phyloP scores from a whole-genome alignment of 2,113 vertebrate genomes.

The Peromyscus californicus region DNA sequence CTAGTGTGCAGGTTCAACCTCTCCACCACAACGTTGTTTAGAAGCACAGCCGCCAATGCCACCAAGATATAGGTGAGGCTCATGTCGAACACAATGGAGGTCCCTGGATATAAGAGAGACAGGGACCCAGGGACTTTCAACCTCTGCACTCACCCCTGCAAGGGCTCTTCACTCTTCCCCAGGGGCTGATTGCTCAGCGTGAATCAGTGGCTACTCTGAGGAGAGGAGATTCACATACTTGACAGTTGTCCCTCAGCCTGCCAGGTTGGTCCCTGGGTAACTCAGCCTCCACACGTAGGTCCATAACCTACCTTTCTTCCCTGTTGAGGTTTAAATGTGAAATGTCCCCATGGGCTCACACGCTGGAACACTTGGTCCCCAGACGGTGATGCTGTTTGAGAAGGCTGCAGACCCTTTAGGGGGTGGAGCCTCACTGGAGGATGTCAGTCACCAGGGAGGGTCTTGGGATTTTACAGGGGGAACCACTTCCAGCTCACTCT shows the following conservation, averaged over 20 bases:
- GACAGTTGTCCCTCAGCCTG: background rate
- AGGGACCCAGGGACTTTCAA: rapidly evolving
- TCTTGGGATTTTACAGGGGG: too few species aligned
- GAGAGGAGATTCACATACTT: background rate
- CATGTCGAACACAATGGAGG: constrained; percentile 98
- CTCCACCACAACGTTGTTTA: constrained; percentile 97
- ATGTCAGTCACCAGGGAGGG: background rate
- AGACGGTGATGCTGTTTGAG: background rate
- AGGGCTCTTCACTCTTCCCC: background rate
- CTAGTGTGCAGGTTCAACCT: constrained; percentile 95
- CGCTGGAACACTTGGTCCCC: background rate
- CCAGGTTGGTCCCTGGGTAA: background rate
- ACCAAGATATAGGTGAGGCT: constrained; percentile 98
- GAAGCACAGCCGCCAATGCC: constrained; percentile 94
- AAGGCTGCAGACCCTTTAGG: background rate
- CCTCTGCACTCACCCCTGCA: background rate
- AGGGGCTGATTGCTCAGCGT: background rate
- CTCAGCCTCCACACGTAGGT: background rate
- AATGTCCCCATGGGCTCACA: background rate
- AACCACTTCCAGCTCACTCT: background rate
- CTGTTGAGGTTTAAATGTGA: background rate
- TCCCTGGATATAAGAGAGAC: constrained; percentile 86
- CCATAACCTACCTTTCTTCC: background rate
- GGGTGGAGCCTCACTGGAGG: background rate
- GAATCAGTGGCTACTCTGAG: background rate